These are phyloP conservation scores for Watsonalla binaria DNA, from an alignment of 2,888 invertebrate genomes.

Conservation along the genomic window DNA sequence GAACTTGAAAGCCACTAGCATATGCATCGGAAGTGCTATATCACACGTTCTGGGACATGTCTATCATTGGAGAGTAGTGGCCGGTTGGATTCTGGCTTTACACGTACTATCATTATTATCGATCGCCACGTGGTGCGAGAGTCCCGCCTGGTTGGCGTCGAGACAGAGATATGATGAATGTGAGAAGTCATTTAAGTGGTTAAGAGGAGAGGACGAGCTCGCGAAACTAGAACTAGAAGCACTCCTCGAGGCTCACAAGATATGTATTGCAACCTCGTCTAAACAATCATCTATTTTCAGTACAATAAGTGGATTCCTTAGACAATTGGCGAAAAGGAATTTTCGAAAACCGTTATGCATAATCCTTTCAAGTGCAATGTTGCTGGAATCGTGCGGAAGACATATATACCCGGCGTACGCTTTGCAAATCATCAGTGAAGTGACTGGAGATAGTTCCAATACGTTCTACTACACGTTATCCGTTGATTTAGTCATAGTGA, in stretches of 20 bases:
- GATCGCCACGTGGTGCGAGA: constrained; percentile 28
- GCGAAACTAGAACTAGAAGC: constrained; percentile 32
- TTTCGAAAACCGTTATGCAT: constrained; percentile 35
- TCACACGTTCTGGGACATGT: constrained; percentile 24
- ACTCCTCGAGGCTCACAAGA: constrained; percentile 22
- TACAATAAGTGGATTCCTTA: constrained; percentile 10
- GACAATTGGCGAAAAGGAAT: constrained; percentile 25
- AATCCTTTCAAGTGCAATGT: constrained; percentile 23
- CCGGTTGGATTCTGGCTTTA: constrained; percentile 21
- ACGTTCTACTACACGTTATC: constrained; percentile 36
- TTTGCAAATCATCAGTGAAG: constrained; percentile 29
- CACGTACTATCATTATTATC: constrained; percentile 12
- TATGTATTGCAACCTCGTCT: constrained; percentile 4
- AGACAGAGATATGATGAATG: constrained; percentile 18
- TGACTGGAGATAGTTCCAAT: constrained; percentile 29
- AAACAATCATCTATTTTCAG: constrained; percentile 1
- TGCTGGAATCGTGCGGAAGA: constrained; percentile 38
- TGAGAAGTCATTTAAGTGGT: constrained; percentile 52
- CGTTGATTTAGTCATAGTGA: constrained; percentile 36
- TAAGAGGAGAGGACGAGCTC: constrained; percentile 64
- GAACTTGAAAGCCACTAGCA: constrained; percentile 20
- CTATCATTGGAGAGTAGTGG: constrained; percentile 28
- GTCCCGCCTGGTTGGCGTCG: constrained; percentile 25
- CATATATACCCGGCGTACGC: constrained; percentile 44
- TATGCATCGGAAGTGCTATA: constrained; percentile 17